Evolutionary conservation across 1,140 invertebrate genomes (phyloP).

Genomic region (Cecropterus lyciades): DNA sequence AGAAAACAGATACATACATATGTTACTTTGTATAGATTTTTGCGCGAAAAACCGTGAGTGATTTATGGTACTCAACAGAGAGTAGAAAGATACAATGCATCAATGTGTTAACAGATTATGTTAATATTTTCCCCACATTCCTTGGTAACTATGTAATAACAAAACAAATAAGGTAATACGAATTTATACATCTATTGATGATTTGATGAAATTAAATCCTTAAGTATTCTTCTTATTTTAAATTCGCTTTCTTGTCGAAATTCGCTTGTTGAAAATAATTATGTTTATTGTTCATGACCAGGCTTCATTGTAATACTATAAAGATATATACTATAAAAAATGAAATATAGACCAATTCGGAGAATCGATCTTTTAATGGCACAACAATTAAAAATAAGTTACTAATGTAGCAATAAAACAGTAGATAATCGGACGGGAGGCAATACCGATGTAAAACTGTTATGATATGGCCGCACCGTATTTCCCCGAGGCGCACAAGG

Average conservation of each 20-base stretch:
- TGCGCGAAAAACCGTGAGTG: conserved; percentile 74
- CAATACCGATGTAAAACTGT: conserved; percentile 82
- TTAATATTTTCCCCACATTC: conserved; percentile 56
- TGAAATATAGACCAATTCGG: too few relatives aligned
- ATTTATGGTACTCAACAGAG: conserved; percentile 73
- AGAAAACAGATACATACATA: conserved; percentile 22
- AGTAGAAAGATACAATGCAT: conserved; percentile 68
- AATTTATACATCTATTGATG: too few relatives aligned
- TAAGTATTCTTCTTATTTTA: too few relatives aligned
- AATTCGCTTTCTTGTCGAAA: too few relatives aligned
- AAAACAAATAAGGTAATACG: too few relatives aligned
- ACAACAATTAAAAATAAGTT: neutral
- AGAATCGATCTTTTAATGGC: too few relatives aligned
- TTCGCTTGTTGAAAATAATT: too few relatives aligned
- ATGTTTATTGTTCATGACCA: too few relatives aligned
- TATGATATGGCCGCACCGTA: conserved; percentile 81
- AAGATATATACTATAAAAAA: too few relatives aligned
- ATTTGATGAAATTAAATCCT: too few relatives aligned
- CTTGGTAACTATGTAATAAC: too few relatives aligned
- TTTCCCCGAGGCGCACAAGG: conserved; percentile 71
- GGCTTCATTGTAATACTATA: too few relatives aligned
- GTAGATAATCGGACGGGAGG: conserved; percentile 49
- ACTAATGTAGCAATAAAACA: neutral
- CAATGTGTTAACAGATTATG: conserved; percentile 68
- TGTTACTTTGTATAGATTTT: conserved; percentile 70